phyloP scores from a whole-genome alignment of 2,113 vertebrate genomes.

The Okapia johnstoni region DNA sequence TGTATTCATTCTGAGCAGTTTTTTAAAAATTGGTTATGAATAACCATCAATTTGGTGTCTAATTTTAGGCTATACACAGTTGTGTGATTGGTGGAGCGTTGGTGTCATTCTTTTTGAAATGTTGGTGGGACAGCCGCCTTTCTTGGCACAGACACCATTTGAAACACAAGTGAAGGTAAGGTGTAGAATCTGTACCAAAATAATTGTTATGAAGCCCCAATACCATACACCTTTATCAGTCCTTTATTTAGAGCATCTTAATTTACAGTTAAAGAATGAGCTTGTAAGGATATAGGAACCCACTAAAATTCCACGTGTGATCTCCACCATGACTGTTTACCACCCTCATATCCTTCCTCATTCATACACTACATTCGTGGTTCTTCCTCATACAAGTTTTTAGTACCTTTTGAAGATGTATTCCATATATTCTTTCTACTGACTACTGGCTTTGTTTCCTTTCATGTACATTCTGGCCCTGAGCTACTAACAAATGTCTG shows the following conservation, averaged over 20 bases:
- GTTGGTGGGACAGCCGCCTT: slow-evolving; percentile 98
- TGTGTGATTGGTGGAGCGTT: slow-evolving; percentile 99
- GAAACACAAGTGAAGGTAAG: slow-evolving; percentile 99
- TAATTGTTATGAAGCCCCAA: background rate
- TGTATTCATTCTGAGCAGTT: slow-evolving; percentile 2
- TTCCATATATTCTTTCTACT: background rate
- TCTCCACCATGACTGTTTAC: background rate
- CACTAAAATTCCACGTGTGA: background rate
- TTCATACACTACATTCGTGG: background rate
- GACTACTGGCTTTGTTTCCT: background rate
- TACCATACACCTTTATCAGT: background rate
- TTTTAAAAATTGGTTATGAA: slow-evolving; percentile 20
- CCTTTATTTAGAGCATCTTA: background rate
- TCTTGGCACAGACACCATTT: slow-evolving; percentile 94
- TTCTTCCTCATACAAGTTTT: background rate
- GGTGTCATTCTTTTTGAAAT: slow-evolving; percentile 99
- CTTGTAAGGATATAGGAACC: background rate
- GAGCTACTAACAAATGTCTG: background rate
- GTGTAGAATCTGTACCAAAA: slow-evolving; percentile 10
- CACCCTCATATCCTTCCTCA: background rate
- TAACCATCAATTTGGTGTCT: slow-evolving; percentile 43
- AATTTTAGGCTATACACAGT: slow-evolving; percentile 92
- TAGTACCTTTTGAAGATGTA: background rate
- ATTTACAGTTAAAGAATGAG: background rate
- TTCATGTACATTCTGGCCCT: background rate